phyloP scores from a whole-genome alignment of 2,113 vertebrate genomes.

The Thunnus maccoyii region DNA sequence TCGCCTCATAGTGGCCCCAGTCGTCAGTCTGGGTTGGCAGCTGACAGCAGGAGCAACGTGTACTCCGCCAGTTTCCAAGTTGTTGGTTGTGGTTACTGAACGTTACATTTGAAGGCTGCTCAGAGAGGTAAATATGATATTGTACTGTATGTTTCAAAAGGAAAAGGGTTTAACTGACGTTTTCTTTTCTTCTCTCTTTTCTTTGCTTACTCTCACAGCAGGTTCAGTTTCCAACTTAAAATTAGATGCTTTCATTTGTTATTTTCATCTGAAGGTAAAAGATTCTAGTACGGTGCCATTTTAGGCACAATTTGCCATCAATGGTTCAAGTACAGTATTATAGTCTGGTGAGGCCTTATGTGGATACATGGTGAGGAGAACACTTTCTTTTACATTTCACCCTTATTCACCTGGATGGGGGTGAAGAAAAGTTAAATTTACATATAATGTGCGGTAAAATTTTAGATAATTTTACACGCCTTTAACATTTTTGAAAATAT shows the following conservation, averaged over 20 bases:
- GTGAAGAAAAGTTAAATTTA: too few relatives aligned
- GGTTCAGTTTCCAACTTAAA: neutral
- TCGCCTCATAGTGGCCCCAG: neutral
- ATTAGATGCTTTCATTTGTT: neutral
- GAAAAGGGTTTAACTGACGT: neutral
- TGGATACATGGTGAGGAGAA: neutral
- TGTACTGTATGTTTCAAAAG: neutral
- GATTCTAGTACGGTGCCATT: neutral
- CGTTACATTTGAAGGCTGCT: neutral
- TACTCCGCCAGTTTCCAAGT: neutral
- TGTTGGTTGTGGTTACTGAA: neutral
- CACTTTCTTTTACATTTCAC: neutral
- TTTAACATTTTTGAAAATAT: too few relatives aligned
- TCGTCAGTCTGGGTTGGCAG: neutral
- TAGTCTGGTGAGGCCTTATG: neutral
- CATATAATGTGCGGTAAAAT: too few relatives aligned
- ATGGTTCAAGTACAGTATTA: neutral
- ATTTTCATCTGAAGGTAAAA: neutral
- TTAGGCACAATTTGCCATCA: neutral
- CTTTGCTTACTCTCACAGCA: neutral
- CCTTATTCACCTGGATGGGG: neutral
- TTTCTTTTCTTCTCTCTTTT: neutral
- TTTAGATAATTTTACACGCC: too few relatives aligned
- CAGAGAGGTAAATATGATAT: neutral
- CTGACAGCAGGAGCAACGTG: neutral